Evolutionary conservation across 2,888 invertebrate genomes (phyloP), one percentile per base, ranked within the genome.

Genomic region (Selenia dentaria): DNA sequence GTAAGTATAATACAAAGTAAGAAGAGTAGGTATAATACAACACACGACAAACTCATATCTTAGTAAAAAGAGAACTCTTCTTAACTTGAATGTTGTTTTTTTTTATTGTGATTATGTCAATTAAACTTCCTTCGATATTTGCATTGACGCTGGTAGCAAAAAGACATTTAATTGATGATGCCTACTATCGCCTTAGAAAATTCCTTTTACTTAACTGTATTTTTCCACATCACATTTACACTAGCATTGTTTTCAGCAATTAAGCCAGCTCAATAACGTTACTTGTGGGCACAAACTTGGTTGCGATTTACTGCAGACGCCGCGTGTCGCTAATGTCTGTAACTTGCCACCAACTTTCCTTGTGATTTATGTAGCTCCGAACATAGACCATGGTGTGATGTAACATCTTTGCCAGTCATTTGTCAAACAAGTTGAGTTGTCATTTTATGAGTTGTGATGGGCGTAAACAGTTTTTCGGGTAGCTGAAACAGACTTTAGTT

Each of bases 231-330:
- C 5, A 22, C 20, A 6, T 22, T 22, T 6, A 22, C 16, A 22
- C 8, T 22, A 22, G 14, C 14, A 24, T 13, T 45, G 28, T 48
- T 52, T 42, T 25, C 27, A 46, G 45, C 51, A 54, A 57, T 57
- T 68, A 64, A 65, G 59, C 54, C 37, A 43, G 59, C 61, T 68
- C 56, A 62, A 58, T 65, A 53, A 58, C 56, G 57, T 57, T 49
- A 51, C 51, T 66, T 60, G 61, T 44, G 54, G 63, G 54, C 39
- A 53, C 57, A 49, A 64, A 67, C 59, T 71, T 71, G 62, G 62
- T 61, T 65, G 63, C 68, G 73, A 73, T 73, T 69, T 73, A 73
- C 62, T 73, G 60, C 59, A 57, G 63, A 56, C 69, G 50, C 68
- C 73, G 67, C 63, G 68, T 73, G 73, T 59, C 54, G 38, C 54